Conservation (phyloP, 2,113 vertebrate genomes). For the Daphoenositta chrysoptera region DNA sequence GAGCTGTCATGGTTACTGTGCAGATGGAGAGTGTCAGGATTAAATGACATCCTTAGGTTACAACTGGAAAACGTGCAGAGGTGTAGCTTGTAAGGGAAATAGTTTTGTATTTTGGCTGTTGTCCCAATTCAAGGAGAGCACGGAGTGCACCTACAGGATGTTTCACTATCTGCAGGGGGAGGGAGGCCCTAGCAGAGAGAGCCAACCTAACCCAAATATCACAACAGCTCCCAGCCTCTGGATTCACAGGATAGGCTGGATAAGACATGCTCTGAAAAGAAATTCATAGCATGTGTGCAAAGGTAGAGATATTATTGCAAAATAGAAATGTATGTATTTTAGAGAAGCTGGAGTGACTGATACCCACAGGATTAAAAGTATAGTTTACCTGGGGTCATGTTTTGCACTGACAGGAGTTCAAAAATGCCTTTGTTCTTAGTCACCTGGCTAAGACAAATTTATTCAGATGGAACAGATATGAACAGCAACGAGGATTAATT, state of each 20-base stretch:
- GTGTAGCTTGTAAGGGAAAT: neutral
- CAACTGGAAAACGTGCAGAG: neutral
- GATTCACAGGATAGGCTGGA: neutral
- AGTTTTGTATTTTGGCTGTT: neutral
- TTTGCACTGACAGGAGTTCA: neutral
- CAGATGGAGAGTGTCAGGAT: neutral
- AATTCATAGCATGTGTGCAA: fast-evolving
- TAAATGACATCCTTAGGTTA: constrained; percentile 30
- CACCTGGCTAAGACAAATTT: neutral
- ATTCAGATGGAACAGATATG: neutral
- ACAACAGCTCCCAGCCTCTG: neutral
- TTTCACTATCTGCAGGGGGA: neutral
- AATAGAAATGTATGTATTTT: neutral
- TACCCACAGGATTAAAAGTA: neutral
- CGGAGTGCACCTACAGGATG: fast-evolving
- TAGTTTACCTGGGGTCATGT: neutral
- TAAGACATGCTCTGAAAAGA: neutral
- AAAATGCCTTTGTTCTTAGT: neutral
- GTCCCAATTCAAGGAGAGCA: neutral
- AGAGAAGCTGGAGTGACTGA: neutral
- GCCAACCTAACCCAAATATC: neutral
- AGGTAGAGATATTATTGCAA: neutral
- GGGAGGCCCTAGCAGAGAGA: neutral
- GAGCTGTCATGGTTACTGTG: neutral
- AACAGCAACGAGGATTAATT: constrained; percentile 10